These are phyloP conservation scores for Anagrus nilaparvatae DNA, from an alignment of 1,140 invertebrate genomes.

Conservation along the genomic window DNA sequence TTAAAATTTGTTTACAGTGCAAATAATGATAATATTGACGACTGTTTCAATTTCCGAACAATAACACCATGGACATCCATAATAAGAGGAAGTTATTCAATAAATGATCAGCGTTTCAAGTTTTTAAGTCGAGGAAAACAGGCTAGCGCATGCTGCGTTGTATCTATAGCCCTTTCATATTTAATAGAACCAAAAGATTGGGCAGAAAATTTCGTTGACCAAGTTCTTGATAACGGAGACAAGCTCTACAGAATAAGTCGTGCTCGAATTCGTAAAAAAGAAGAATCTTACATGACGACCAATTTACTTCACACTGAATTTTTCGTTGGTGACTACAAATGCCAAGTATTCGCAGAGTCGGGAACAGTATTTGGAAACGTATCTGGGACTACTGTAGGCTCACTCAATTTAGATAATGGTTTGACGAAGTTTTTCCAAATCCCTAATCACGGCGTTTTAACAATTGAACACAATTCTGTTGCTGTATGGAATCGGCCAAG, in stretches of 20 bases:
- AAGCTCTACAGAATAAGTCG: conserved; percentile 25
- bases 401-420: conserved; percentile 24
- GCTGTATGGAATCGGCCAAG: conserved; percentile 24
- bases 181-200: conserved; percentile 26
- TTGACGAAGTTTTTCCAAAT: conserved; percentile 21
- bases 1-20: no score
- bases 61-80: conserved; percentile 19
- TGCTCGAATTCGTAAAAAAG: conserved; percentile 15
- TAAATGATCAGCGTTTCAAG: conserved; percentile 25
- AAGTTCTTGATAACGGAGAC: conserved; percentile 26
- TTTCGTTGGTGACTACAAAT: conserved; percentile 27
- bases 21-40: conserved; percentile 10
- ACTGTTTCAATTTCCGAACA: conserved; percentile 26
- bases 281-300: conserved; percentile 23
- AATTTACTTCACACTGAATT: conserved; percentile 26
- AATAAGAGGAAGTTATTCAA: conserved; percentile 24
- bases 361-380: conserved; percentile 25
- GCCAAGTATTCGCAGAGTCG: conserved; percentile 20
- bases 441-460: conserved; percentile 25
- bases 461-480: conserved; percentile 24
- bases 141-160: conserved; percentile 20
- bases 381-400: conserved; percentile 20
- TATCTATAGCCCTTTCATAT: conserved; percentile 25
- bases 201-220: conserved; percentile 21
- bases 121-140: conserved; percentile 28